Conservation (phyloP, 2,888 invertebrate genomes). For the Cloeon dipterum region DNA sequence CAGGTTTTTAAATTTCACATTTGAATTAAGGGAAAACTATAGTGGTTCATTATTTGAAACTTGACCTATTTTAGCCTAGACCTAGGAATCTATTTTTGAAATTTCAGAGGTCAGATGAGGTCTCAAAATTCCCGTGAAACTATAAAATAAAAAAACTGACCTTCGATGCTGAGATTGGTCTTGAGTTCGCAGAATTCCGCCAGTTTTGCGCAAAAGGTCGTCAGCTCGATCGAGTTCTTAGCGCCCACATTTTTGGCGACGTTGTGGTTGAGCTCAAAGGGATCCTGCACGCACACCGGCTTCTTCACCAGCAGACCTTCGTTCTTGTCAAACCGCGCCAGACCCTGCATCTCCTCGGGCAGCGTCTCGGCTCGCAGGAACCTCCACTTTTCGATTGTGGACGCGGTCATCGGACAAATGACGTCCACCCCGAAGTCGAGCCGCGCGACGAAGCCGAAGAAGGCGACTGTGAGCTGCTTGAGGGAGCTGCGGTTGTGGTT, state of each 20-base stretch:
- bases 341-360: slow-evolving; percentile 17
- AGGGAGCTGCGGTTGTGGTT: slow-evolving; percentile 17
- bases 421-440: slow-evolving; percentile 33
- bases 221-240: no score
- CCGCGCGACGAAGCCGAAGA: slow-evolving; percentile 38
- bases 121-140: no score
- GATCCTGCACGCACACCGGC: slow-evolving; percentile 37
- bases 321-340: slow-evolving; percentile 14
- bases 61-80: no score
- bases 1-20: no score
- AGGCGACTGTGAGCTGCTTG: slow-evolving; percentile 32
- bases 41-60: no score
- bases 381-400: slow-evolving; percentile 17
- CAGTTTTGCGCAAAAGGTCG: no score
- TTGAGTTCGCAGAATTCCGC: no score
- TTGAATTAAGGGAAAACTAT: no score
- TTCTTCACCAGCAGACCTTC: slow-evolving; percentile 13
- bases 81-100: no score
- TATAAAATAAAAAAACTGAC: no score
- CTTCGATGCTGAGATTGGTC: no score
- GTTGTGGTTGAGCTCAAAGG: slow-evolving; percentile 37
- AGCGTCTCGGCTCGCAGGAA: slow-evolving; percentile 21
- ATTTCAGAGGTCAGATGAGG: no score
- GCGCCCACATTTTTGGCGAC: slow-evolving; percentile 19
- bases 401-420: slow-evolving; percentile 38